phyloP scores from a whole-genome alignment of 1,140 invertebrate species.

The Nebria ingens region DNA sequence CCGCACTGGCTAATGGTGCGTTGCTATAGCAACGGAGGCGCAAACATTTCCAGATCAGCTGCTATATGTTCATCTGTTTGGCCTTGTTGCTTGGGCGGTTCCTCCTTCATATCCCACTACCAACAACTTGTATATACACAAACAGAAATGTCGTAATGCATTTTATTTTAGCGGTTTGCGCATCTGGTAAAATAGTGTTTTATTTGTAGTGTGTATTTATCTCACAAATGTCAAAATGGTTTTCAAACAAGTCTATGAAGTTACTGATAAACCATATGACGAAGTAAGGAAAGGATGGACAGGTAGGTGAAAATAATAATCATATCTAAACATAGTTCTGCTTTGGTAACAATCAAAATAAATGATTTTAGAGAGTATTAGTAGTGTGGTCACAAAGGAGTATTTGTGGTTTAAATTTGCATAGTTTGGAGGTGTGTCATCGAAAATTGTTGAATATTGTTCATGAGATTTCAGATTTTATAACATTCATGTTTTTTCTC shows the following conservation, averaged over 20 bases:
- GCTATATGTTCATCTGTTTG: neutral
- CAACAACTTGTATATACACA: conserved; percentile 12
- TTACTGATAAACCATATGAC: neutral
- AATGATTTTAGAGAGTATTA: conserved; percentile 9
- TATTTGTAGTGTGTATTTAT: too few relatives aligned
- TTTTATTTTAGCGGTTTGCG: conserved; percentile 16
- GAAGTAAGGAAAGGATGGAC: conserved; percentile 10
- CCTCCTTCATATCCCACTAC: neutral
- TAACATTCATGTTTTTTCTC: too few relatives aligned
- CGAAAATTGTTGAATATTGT: too few relatives aligned
- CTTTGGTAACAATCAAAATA: neutral
- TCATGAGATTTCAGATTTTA: too few relatives aligned
- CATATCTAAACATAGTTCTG: too few relatives aligned
- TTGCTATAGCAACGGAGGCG: neutral
- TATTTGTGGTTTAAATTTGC: too few relatives aligned
- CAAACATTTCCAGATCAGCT: conserved; percentile 7
- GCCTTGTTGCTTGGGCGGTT: conserved; percentile 3
- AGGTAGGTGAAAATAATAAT: conserved; percentile 11
- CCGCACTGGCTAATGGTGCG: neutral
- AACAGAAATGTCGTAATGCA: conserved; percentile 14
- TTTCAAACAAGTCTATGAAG: conserved; percentile 14
- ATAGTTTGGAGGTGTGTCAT: too few relatives aligned
- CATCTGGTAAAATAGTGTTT: neutral
- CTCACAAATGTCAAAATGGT: conserved; percentile 13
- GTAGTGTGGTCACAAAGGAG: conserved; percentile 11